A percentile compares a stretch with the other conserved stretches of the same genome.
These are phyloP conservation scores for Phalangium opilio DNA, from an alignment of 2,888 invertebrate genomes.

Conservation along the genomic window DNA sequence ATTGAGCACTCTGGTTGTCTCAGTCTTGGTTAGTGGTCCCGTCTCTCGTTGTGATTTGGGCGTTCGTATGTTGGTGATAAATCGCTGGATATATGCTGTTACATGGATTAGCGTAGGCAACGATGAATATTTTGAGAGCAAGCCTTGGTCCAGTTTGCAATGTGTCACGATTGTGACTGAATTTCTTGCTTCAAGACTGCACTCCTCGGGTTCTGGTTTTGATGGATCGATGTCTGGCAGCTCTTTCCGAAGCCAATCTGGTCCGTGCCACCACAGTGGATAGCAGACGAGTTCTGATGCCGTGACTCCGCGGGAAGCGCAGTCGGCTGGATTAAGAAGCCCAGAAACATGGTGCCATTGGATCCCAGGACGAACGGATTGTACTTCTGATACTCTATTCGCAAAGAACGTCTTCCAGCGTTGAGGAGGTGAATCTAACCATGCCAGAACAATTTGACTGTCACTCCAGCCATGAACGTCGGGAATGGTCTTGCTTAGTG, in stretches of 20 bases:
- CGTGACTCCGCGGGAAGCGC: slow-evolving; percentile 20
- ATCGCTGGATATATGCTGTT: too few relatives aligned
- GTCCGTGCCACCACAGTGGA: slow-evolving; percentile 16
- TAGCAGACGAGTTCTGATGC: slow-evolving; percentile 7
- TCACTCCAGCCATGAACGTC: slow-evolving; percentile 10
- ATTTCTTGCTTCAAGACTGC: too few relatives aligned
- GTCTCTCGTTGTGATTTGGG: neutral
- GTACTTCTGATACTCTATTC: slow-evolving; percentile 21
- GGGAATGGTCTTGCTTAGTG: neutral
- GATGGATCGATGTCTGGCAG: too few relatives aligned
- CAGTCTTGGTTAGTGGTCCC: neutral
- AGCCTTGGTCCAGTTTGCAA: too few relatives aligned
- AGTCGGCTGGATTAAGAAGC: slow-evolving; percentile 27
- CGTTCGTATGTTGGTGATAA: too few relatives aligned
- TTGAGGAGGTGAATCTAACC: slow-evolving; percentile 5
- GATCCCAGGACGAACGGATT: too few relatives aligned
- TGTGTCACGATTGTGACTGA: too few relatives aligned
- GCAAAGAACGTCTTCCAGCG: slow-evolving; percentile 22
- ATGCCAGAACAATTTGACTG: slow-evolving; percentile 10
- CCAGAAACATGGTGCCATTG: too few relatives aligned
- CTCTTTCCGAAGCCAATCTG: slow-evolving; percentile 4
- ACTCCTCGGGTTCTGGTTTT: too few relatives aligned
- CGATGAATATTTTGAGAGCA: too few relatives aligned
- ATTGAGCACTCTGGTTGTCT: neutral
- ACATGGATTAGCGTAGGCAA: too few relatives aligned